Evolutionary conservation across 2,888 invertebrate species (phyloP).

Genomic region (Yponomeuta plumbellus): DNA sequence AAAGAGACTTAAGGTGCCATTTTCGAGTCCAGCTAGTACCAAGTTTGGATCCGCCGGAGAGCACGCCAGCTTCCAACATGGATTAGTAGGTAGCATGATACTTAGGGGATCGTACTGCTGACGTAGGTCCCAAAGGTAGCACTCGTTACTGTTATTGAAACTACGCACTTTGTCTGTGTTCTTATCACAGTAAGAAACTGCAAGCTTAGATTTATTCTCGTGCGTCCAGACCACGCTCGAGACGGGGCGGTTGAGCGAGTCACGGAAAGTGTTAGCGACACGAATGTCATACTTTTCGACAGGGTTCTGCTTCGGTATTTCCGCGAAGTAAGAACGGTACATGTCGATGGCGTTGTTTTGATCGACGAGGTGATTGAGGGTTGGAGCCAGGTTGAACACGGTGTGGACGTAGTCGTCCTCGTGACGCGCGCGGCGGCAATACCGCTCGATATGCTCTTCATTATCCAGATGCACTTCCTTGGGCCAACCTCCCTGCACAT

Average conservation of each 20-base stretch:
- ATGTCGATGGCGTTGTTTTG: constrained; percentile 90
- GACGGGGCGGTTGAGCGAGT: constrained; percentile 67
- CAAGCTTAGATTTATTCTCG: constrained; percentile 79
- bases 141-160: constrained; percentile 55
- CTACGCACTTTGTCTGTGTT: constrained; percentile 28
- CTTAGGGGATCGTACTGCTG: constrained; percentile 49
- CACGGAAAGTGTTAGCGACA: constrained; percentile 82
- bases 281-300: constrained; percentile 75
- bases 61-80: constrained; percentile 62
- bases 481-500: constrained; percentile 91
- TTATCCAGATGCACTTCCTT: constrained; percentile 81
- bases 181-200: constrained; percentile 77
- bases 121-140: constrained; percentile 82
- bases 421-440: constrained; percentile 86
- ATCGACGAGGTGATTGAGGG: constrained; percentile 80
- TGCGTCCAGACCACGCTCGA: constrained; percentile 83
- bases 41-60: constrained; percentile 49
- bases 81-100: constrained; percentile 39
- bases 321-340: constrained; percentile 84
- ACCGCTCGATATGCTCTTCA: constrained; percentile 83
- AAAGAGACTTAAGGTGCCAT: constrained; percentile 74
- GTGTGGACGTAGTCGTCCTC: constrained; percentile 84
- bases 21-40: constrained; percentile 52
- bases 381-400: constrained; percentile 72
- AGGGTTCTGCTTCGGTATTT: constrained; percentile 65